Evolutionary conservation across 2,797 vertebrate genomes (phyloP).

Genomic region (Onychomys arenicola): DNA sequence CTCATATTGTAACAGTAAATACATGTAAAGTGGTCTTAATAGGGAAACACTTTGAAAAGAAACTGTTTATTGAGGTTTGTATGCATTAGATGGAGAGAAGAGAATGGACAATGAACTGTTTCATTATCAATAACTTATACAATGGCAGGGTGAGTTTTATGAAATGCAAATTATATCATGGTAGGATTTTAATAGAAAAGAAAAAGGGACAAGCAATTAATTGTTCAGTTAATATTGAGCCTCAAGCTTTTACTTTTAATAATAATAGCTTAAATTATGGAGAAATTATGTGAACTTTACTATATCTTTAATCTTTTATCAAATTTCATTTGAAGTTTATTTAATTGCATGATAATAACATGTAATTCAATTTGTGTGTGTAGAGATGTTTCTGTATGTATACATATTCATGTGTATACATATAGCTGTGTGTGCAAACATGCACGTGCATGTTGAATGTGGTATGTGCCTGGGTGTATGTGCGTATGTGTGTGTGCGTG

Average conservation of each 20-base stretch:
- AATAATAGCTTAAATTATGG: neutral
- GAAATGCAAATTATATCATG: too few species aligned
- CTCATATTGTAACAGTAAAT: neutral
- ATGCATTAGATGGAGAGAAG: neutral
- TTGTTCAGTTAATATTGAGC: neutral
- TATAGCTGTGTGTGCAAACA: neutral
- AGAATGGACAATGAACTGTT: neutral
- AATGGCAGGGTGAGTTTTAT: too few species aligned
- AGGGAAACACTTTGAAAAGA: neutral
- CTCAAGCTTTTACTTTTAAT: neutral
- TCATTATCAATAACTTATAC: neutral
- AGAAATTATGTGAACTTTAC: neutral
- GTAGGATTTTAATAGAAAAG: neutral
- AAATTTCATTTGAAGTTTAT: neutral
- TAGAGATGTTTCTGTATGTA: neutral
- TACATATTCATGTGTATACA: neutral
- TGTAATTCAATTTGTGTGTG: too few species aligned
- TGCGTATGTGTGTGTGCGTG: too few species aligned
- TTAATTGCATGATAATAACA: neutral
- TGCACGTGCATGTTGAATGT: neutral
- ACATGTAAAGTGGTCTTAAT: too few species aligned
- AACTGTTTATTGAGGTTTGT: neutral
- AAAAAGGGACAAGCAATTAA: neutral
- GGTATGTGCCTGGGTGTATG: neutral
- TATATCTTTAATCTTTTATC: neutral